phyloP scores from a whole-genome alignment of 2,797 vertebrate genomes.

The Perodicticus potto region DNA sequence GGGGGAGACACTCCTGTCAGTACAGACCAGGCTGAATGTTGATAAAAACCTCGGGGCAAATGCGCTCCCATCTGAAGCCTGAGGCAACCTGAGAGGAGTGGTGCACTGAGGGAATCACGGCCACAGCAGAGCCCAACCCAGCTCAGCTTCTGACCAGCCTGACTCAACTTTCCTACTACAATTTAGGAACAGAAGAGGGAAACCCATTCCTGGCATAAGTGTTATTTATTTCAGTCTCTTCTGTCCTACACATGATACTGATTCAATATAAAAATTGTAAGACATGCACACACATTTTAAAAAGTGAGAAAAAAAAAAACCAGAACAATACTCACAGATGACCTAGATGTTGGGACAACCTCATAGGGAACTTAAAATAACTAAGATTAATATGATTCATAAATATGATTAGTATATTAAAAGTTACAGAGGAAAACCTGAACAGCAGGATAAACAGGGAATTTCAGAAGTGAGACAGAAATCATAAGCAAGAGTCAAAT shows the following conservation, averaged over 20 bases:
- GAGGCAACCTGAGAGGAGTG: not conserved
- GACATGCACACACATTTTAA: not conserved
- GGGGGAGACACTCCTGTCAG: not conserved
- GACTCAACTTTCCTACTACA: not conserved
- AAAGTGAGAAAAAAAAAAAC: not conserved
- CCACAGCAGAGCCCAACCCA: not conserved
- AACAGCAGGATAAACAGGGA: not conserved
- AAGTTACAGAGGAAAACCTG: not conserved
- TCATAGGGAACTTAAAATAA: slow-evolving; percentile 8
- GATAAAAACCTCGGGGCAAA: not conserved
- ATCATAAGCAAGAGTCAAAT: slow-evolving; percentile 24
- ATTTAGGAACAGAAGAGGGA: not conserved
- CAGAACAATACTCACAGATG: not conserved
- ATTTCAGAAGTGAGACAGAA: not conserved
- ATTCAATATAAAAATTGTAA: not conserved
- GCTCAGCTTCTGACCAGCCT: not conserved
- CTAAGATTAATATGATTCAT: not conserved
- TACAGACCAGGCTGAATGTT: not conserved
- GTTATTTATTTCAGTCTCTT: not conserved
- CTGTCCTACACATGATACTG: not conserved
- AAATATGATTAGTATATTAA: not conserved
- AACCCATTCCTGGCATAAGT: not conserved
- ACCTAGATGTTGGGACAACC: not conserved
- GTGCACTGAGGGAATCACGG: not conserved
- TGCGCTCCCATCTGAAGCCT: not conserved